Conservation (phyloP, 2,888 invertebrate species). For the Macrosiphum euphorbiae region DNA sequence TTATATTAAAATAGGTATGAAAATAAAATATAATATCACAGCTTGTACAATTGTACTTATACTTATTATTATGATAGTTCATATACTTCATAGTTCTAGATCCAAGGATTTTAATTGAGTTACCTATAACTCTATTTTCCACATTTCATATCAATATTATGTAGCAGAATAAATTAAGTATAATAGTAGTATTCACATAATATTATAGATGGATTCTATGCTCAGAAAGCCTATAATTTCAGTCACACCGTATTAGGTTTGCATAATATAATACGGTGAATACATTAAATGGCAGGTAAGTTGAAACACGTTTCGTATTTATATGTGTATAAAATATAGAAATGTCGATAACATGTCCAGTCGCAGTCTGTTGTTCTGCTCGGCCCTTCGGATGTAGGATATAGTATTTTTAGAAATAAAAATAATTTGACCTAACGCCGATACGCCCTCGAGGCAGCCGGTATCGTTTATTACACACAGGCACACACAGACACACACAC, state of each 20-base stretch:
- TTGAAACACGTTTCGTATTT: neutral
- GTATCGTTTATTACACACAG: slow-evolving; percentile 44
- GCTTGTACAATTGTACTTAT: neutral
- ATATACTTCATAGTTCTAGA: neutral
- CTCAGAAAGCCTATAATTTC: neutral
- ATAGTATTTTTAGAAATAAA: slow-evolving; percentile 31
- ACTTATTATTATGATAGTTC: neutral
- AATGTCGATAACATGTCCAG: neutral
- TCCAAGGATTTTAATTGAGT: neutral
- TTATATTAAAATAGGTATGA: neutral
- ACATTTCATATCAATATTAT: neutral
- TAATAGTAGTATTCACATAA: neutral
- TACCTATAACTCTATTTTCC: neutral
- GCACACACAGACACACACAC: neutral
- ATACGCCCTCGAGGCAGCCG: slow-evolving; percentile 28
- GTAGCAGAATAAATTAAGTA: neutral
- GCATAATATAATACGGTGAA: neutral
- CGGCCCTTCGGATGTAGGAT: neutral
- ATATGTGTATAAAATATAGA: neutral
- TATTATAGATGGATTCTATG: neutral
- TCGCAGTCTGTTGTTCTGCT: neutral
- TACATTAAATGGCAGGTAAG: neutral
- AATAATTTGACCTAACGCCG: slow-evolving; percentile 34
- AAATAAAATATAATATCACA: neutral
- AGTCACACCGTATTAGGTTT: neutral